Conservation (phyloP, 2,113 vertebrate genomes). For the Cynocephalus volans region DNA sequence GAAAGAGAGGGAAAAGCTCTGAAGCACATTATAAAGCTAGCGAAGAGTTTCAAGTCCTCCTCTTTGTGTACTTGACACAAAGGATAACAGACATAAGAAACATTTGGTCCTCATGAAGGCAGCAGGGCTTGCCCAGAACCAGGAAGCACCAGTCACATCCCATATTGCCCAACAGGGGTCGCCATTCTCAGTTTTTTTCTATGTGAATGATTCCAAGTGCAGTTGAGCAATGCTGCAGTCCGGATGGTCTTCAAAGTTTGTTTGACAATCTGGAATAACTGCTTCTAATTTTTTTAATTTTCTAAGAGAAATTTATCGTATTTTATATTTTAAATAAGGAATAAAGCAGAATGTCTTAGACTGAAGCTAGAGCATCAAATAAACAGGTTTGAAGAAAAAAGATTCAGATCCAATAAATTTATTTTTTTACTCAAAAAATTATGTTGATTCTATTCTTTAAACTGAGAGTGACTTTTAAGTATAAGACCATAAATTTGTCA, state of each 20-base stretch:
- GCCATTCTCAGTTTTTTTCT: not conserved
- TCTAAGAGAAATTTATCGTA: not conserved
- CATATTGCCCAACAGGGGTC: not conserved
- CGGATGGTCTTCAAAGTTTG: not conserved
- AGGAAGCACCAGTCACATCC: not conserved
- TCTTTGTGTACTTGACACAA: not conserved
- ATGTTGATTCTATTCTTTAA: not conserved
- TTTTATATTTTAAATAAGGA: slow-evolving; percentile 47
- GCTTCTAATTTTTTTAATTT: not conserved
- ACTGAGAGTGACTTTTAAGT: not conserved
- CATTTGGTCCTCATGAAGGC: not conserved
- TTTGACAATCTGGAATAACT: not conserved
- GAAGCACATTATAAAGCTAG: not conserved
- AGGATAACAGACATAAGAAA: not conserved
- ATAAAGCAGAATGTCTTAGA: not conserved
- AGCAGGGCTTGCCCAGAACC: not conserved
- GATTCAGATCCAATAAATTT: not conserved
- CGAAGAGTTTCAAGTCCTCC: not conserved
- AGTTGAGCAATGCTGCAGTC: not conserved
- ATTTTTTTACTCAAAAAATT: slow-evolving; percentile 30
- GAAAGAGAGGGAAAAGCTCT: not conserved
- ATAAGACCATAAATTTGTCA: not conserved
- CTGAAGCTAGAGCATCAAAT: not conserved
- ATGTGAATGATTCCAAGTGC: not conserved
- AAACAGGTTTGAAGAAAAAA: not conserved